A percentile compares a stretch with the other conserved stretches of the same genome.
Conservation (phyloP, 2,888 invertebrate species). For the Leptinotarsa haldemani region DNA sequence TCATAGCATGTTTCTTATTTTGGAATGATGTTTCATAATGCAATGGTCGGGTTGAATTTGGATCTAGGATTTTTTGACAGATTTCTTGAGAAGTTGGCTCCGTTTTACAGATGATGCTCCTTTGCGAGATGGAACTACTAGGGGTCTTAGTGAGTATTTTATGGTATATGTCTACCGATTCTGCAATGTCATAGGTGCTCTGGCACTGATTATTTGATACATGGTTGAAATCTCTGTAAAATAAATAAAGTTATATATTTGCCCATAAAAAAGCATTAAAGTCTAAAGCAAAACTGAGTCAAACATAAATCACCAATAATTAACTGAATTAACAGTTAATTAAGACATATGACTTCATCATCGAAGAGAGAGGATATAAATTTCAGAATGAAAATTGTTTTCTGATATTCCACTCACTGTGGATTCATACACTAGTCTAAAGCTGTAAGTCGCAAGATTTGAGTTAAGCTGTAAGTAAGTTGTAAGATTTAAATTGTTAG, state of each 20-base stretch:
- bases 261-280: no score
- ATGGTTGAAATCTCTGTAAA: slow-evolving; percentile 58
- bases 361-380: neutral
- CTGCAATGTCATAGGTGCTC: slow-evolving; percentile 57
- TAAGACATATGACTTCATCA: no score
- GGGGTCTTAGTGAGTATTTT: slow-evolving; percentile 59
- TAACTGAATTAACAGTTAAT: no score
- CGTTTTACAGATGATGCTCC: slow-evolving; percentile 49
- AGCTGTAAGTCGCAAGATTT: neutral
- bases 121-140: slow-evolving; percentile 47
- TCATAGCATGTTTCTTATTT: slow-evolving; percentile 60
- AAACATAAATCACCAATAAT: no score
- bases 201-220: slow-evolving; percentile 55
- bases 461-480: no score
- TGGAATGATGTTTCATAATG: slow-evolving; percentile 63
- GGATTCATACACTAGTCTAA: neutral
- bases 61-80: slow-evolving; percentile 55
- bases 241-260: neutral
- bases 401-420: neutral
- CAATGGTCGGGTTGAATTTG: slow-evolving; percentile 49
- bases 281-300: no score
- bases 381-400: neutral
- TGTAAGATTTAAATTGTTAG: no score
- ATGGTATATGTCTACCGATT: slow-evolving; percentile 62
- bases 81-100: slow-evolving; percentile 53